Conservation (phyloP, 2,113 vertebrate genomes). For the Perccottus glenii region DNA sequence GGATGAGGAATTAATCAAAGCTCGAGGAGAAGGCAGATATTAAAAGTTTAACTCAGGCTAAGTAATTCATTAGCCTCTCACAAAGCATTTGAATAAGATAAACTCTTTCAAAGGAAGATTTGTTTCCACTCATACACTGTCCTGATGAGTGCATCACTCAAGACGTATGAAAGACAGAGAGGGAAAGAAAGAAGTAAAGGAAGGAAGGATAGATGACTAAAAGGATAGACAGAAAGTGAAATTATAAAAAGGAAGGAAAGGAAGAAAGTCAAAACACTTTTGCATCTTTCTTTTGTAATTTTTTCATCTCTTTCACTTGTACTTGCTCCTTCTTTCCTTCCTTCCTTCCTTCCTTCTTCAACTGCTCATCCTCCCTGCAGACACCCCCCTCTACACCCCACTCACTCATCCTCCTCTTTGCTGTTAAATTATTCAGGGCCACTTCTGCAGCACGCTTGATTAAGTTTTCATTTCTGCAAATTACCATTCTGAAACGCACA, state of each 20-base stretch:
- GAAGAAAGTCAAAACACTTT: too few relatives aligned
- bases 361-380: conserved; percentile 11
- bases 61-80: conserved; percentile 70
- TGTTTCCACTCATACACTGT: conserved; percentile 53
- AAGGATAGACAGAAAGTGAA: too few relatives aligned
- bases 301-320: background rate
- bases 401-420: conserved; percentile 35
- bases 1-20: conserved; percentile 81
- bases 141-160: conserved; percentile 23
- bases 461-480: conserved; percentile 94
- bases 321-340: background rate
- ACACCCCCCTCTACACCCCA: conserved; percentile 30
- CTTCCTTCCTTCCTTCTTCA: conserved; percentile 4
- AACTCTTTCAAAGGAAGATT: conserved; percentile 62
- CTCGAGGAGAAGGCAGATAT: conserved; percentile 75
- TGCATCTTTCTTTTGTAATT: too few relatives aligned
- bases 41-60: conserved; percentile 79
- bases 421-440: conserved; percentile 88
- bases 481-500: conserved; percentile 82
- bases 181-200: background rate
- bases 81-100: conserved; percentile 70
- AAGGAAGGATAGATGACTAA: background rate
- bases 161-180: background rate
- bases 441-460: conserved; percentile 85
- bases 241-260: too few relatives aligned